Percentiles rank a stretch among this genome's conserved stretches.
Evolutionary conservation across 2,797 vertebrate species (phyloP).

Genomic region (Acipenser oxyrinchus): DNA sequence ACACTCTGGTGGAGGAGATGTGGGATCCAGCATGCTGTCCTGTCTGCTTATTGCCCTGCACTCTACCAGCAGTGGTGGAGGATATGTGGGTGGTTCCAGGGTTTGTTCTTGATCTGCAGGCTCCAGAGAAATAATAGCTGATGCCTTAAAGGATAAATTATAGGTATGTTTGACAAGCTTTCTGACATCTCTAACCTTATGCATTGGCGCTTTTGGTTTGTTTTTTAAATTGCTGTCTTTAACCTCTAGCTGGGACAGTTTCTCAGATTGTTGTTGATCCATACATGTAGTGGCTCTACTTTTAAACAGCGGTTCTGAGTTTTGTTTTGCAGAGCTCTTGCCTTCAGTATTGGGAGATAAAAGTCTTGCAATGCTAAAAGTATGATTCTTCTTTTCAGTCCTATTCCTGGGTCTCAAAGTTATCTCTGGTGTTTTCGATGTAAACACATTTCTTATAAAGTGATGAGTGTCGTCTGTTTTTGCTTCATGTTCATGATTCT

Average conservation of each 20-base stretch:
- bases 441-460: conserved; percentile 35
- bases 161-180: conserved; percentile 83
- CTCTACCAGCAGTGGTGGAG: conserved; percentile 60
- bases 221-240: conserved; percentile 28
- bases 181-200: conserved; percentile 78
- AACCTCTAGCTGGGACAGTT: conserved; percentile 21
- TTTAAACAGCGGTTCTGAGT: too few species aligned
- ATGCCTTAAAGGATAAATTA: conserved; percentile 64
- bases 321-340: conserved; percentile 19
- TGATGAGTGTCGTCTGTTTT: conserved; percentile 37
- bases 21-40: conserved; percentile 37
- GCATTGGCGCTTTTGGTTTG: conserved; percentile 54
- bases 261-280: too few species aligned
- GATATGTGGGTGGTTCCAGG: conserved; percentile 23
- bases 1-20: conserved; percentile 4
- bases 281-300: too few species aligned
- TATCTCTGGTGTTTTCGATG: conserved; percentile 54
- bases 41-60: conserved; percentile 65
- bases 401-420: conserved; percentile 38
- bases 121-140: conserved; percentile 21
- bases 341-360: conserved; percentile 45
- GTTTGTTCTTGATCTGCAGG: conserved; percentile 36
- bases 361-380: conserved; percentile 36
- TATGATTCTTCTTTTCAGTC: conserved; percentile 51
- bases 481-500: not conserved